These are phyloP conservation scores for Pardalotus punctatus DNA, from an alignment of 2,113 vertebrate genomes.

Conservation along the genomic window DNA sequence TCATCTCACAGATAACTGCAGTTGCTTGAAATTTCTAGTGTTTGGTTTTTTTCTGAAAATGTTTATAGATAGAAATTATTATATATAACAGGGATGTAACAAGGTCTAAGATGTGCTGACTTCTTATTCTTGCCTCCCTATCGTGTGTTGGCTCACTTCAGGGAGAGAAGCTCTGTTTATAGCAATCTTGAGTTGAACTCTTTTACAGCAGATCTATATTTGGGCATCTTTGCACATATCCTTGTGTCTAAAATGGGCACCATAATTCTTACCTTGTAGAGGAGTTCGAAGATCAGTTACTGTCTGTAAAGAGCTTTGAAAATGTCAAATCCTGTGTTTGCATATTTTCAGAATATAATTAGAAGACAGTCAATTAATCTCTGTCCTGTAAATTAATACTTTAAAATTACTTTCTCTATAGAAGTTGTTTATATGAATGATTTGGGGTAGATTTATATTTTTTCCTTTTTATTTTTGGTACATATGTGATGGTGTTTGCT, in stretches of 20 bases:
- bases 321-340: neutral
- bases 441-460: neutral
- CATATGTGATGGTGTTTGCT: neutral
- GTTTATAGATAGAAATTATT: conserved; percentile 31
- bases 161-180: conserved; percentile 20
- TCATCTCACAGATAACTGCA: neutral
- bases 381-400: neutral
- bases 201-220: conserved; percentile 47
- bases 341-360: neutral
- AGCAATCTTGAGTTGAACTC: conserved; percentile 20
- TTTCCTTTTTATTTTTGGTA: neutral
- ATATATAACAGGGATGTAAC: conserved; percentile 23
- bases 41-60: neutral
- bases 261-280: conserved; percentile 30
- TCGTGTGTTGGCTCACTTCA: neutral
- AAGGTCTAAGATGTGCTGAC: conserved; percentile 29
- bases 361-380: neutral
- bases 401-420: neutral
- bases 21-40: neutral
- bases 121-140: conserved; percentile 22
- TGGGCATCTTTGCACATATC: conserved; percentile 36
- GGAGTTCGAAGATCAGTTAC: neutral
- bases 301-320: conserved; percentile 6
- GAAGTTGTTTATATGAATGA: neutral
- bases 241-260: conserved; percentile 21